Conservation (phyloP, 1,140 invertebrate genomes). For the Philotrypesis tridentata region DNA sequence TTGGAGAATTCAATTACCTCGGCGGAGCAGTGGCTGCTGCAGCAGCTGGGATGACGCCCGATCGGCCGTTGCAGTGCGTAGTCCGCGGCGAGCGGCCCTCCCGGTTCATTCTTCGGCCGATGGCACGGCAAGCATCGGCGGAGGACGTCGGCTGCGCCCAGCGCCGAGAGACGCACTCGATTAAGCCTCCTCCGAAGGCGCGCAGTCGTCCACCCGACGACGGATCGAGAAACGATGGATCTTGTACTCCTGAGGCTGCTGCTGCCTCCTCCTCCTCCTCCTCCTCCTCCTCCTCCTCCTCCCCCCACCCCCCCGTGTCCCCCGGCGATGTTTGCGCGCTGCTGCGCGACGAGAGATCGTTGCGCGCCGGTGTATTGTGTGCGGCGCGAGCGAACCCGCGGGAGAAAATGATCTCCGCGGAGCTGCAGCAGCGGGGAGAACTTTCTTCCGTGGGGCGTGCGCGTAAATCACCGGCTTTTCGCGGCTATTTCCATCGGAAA, state of each 20-base stretch:
- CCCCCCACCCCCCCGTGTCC: too few species aligned
- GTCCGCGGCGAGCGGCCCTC: constrained; percentile 15
- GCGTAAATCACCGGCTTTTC: constrained; percentile 1
- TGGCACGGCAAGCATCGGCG: constrained; percentile 21
- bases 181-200: too few species aligned
- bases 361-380: too few species aligned
- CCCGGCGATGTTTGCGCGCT: too few species aligned
- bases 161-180: too few species aligned
- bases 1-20: constrained; percentile 28
- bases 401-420: too few species aligned
- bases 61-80: constrained; percentile 11
- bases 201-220: background rate
- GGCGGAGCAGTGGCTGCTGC: background rate
- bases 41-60: constrained; percentile 3
- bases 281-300: too few species aligned
- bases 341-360: too few species aligned
- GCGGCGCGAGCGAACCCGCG: too few species aligned
- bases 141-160: background rate
- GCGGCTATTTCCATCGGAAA: constrained; percentile 22
- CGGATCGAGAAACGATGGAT: constrained; percentile 28
- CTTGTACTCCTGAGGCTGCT: too few species aligned
- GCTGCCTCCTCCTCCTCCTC: too few species aligned
- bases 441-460: background rate
- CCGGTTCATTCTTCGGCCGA: constrained; percentile 32
- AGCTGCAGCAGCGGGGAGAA: background rate